These are phyloP conservation scores for Sardinella longiceps DNA, from an alignment of 2,797 vertebrate species.

Conservation along the genomic window DNA sequence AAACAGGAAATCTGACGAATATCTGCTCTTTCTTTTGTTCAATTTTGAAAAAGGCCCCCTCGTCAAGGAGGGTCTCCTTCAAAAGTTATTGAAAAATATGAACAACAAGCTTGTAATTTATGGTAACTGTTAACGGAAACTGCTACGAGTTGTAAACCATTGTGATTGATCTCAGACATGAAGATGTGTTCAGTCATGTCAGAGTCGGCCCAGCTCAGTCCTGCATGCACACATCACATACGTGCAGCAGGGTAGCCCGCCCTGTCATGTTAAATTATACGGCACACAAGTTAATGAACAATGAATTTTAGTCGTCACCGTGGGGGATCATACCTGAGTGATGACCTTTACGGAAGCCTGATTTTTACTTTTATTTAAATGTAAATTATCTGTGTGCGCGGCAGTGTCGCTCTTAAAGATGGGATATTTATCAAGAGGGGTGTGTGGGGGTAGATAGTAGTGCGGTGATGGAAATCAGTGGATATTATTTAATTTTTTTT, in stretches of 20 bases:
- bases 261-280: slow-evolving; percentile 74
- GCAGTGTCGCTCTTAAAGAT: slow-evolving; percentile 58
- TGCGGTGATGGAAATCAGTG: slow-evolving; percentile 4
- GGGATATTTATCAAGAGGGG: slow-evolving; percentile 51
- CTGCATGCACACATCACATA: slow-evolving; percentile 56
- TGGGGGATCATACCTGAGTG: slow-evolving; percentile 69
- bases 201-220: slow-evolving; percentile 49
- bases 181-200: slow-evolving; percentile 73
- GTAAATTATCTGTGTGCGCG: slow-evolving; percentile 74
- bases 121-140: slow-evolving; percentile 67
- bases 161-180: slow-evolving; percentile 74
- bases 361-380: slow-evolving; percentile 75
- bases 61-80: slow-evolving; percentile 70
- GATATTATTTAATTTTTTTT: slow-evolving; percentile 28
- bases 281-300: slow-evolving; percentile 72
- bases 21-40: slow-evolving; percentile 12
- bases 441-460: neutral
- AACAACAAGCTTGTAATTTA: slow-evolving; percentile 74
- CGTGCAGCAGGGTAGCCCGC: slow-evolving; percentile 57
- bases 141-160: slow-evolving; percentile 78
- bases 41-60: slow-evolving; percentile 9
- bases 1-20: slow-evolving; percentile 47
- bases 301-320: slow-evolving; percentile 67
- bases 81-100: slow-evolving; percentile 75
- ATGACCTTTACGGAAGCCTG: slow-evolving; percentile 78